Evolutionary conservation across 2,113 vertebrate genomes (phyloP), one percentile per base, ranked within the genome.

Genomic region (Erythrolamprus reginae): DNA sequence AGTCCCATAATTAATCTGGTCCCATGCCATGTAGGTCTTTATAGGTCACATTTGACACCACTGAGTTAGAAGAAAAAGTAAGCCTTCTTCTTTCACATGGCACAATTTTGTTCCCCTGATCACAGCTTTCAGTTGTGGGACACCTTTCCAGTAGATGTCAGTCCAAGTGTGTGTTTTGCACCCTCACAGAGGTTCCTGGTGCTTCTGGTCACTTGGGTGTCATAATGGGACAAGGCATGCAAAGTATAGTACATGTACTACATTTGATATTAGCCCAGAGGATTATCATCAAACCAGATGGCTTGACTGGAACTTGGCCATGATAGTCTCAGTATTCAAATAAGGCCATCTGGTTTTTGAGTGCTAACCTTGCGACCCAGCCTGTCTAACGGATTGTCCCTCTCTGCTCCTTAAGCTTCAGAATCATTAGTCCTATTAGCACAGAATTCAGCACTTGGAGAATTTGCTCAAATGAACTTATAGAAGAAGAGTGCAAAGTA

Each of bases 401-500:
- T 19, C 65, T 38, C 33, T 38, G n/a, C 33, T 77, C 65, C 33
- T 77, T 77, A 77, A 77, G 65, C 65, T 77, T 77, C 65, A 77
- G n/a, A 77, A 4, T 65, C 10, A 77, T 92, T 56, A 48, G 23
- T 5, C 85, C 28, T 33, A 10, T 65, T 65, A 65, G 28, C 6
- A 58, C 89, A 55, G 89, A 58, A 70, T 23, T 65, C 51, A 48
- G 1, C 33, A 23, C 38, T 2, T n/a, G 26, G 45, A 91, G 51
- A 87, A 33, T 17, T 90, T 45, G 0, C 7, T 90, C 84, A 90
- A 93, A 15, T 2, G 3, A 2, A 56, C 53, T 55, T 56, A 47
- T 61, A 23, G 52, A 93, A 94, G 15, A 56, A 86, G 87, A 94
- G 53, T 83, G 89, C 61, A 93, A 92, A 82, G 91, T 92, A 93